Percentiles rank a stretch among this genome's conserved stretches.
phyloP scores from a whole-genome alignment of 2,888 invertebrate species.

The Alcis repandata region DNA sequence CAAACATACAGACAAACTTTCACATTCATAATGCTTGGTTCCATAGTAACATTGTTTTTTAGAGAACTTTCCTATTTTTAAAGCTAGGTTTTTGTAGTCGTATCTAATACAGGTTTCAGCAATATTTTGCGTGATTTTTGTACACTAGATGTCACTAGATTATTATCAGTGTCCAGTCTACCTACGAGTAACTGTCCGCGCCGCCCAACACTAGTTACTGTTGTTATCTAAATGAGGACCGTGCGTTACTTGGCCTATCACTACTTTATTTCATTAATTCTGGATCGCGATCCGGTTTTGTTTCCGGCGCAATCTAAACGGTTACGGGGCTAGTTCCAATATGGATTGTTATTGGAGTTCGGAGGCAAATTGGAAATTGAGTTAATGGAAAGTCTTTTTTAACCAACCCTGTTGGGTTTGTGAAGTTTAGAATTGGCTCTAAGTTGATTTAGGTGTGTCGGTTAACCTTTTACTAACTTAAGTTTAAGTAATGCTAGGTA shows the following conservation, averaged over 20 bases:
- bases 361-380: conserved; percentile 23
- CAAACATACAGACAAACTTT: too few species aligned
- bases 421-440: background rate
- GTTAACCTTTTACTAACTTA: too few species aligned
- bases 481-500: too few species aligned
- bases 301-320: conserved; percentile 45
- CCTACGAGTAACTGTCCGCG: background rate
- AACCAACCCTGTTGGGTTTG: background rate
- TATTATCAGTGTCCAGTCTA: background rate
- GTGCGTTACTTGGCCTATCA: conserved; percentile 27
- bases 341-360: conserved; percentile 32
- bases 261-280: conserved; percentile 47
- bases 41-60: too few species aligned
- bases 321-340: conserved; percentile 30
- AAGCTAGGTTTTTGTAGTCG: too few species aligned
- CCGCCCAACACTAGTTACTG: conserved; percentile 20
- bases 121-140: too few species aligned
- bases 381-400: conserved; percentile 5
- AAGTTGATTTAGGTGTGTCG: background rate
- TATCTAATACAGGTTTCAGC: too few species aligned
- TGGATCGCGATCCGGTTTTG: conserved; percentile 37
- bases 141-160: background rate
- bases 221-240: conserved; percentile 45
- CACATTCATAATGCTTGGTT: too few species aligned
- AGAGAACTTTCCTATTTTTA: too few species aligned